Base-by-base conservation (phyloP, 2,888 invertebrate species). In the Tineola bisselliella region DNA sequence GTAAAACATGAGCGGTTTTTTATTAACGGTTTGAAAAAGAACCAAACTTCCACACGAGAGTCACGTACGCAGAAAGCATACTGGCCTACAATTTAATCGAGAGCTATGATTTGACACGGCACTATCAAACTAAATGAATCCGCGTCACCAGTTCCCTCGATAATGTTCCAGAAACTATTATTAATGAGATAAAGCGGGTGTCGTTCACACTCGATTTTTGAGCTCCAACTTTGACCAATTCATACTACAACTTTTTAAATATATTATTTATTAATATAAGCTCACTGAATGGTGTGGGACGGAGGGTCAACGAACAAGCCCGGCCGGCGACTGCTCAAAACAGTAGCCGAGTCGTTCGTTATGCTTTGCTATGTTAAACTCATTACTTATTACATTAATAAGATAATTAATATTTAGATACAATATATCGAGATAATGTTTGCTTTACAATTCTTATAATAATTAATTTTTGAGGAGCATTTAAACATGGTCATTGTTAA, bases 51-150 rank as follows among this genome's bases (percentile, higher is more conserved):
- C 8, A 54, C 11, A 25, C 17, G 18, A 18, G 11, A 12, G 54
- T 54, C 54, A 54, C 54, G 54, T 54, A 54, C 54, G 54, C 54
- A 54, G 8, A 54, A 54, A 54, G 12, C 25, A 54, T 12, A 54
- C 25, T 54, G 54, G 54, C 54, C 54, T 54, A 25, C 6, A 15
- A 48, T 17, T 48, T 10, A 48, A 48, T 48, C 48, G 15, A 48
- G 48, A 48, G 17, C 43, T 43, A 25, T 38, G 38, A 48, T 48
- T 48, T 13, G 13, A 48, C 15, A 48, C 15, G 48, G 48, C 48
- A 48, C 48, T 48, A 48, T 48, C 48, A 17, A 15, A 48, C 43
- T 48, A 48, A 48, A 13, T 17, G 48, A 13, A 17, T 48, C 48
- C 48, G 48, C 48, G 48, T 48, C 48, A 48, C 48, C 48, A n/a